Base-by-base conservation (phyloP, 2,797 vertebrate species). In the Myotis findleyi region DNA sequence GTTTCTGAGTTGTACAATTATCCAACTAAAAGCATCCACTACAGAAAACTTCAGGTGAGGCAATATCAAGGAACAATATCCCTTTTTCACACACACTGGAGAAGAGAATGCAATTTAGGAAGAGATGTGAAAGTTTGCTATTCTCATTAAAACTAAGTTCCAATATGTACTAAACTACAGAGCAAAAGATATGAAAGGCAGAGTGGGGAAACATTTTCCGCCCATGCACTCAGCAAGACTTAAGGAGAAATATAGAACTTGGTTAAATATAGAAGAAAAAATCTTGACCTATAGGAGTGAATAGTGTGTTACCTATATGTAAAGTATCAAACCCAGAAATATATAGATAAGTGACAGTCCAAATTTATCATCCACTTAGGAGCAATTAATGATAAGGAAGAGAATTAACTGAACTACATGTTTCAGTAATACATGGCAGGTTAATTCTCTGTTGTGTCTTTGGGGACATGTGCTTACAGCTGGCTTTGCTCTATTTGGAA, bases 111-210 rank as follows among this genome's bases (percentile, higher is more conserved):
- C 3, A 47, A 71, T 89, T 93, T 94, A 87, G 53, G 27, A 87
- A 92, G 53, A 93, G 57, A 87, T 53, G 20, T 92, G 73, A 49
- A 93, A 75, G 57, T 76, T 73, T 84, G 71, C 33, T 62, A 36
- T 87, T 94, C 57, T 93, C 91, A 93, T 87, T 94, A 93, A 93
- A 93, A 75, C 66, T 49, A 89, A 91, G 11, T 71, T 87, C 12
- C 38, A 91, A 72, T 83, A 77, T 84, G 57, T 68, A 76, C 59
- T 53, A 80, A 94, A 49, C 23, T 89, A 41, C 33, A 80, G 33
- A 93, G 17, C 25, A 87, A 64, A 94, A 84, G 66, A 53, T 89
- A 59, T 87, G 12, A 89, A 91, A 82, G 44, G 27, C 36, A 59
- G 16, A 89, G 33, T 47, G 87, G 33, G 68, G 55, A 94, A 91